Base-by-base conservation (phyloP, 1,140 invertebrate species). In the Psilanteris sp. region DNA sequence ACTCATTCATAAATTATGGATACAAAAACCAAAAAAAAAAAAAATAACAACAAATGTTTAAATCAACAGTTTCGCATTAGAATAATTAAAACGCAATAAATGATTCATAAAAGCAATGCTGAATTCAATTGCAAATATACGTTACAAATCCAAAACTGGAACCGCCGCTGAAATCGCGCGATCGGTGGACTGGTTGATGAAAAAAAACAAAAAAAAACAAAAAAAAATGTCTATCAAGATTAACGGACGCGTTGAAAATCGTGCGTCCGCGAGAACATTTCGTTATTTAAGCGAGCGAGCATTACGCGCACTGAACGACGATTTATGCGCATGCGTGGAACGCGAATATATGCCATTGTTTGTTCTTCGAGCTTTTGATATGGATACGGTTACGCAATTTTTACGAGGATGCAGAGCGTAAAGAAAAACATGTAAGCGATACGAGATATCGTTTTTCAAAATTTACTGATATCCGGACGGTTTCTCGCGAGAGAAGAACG, bases 311-410 rank as follows among this genome's bases (percentile, higher is more conserved):
- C 15, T 34, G 11, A 10, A 34, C 7, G 43, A 52, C 36, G 59
- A 66, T 59, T 66, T 66, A 61, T 66, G 70, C 70, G 61, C 70
- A 66, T 50, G 59, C 59, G 70, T 46, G 36, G 34, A 55, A 20
- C 22, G 13, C 50, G 9, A 43, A 3, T 11, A 15, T 8, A 5
- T 10, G 5, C 41, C 36, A 64, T 57, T 73, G 68, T 73, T 57
- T 62, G 43, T 39, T 73, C 6, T 9, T 24, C 26, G 68, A 73
- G 52, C 70, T 66, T 73, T 59, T 66, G 59, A 66, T 73, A 64
- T 22, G 52, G 41, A 64, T 66, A 50, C 16, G 20, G 34, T 73
- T 52, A 36, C 24, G 70, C 44, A 59, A 73, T 61, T 59, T 66
- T 31, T 20, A 13, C 11, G 4, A 41, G 10, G n/a, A 52, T 3